phyloP scores from a whole-genome alignment of 2,797 vertebrate species.

The Calcarius lapponicus region DNA sequence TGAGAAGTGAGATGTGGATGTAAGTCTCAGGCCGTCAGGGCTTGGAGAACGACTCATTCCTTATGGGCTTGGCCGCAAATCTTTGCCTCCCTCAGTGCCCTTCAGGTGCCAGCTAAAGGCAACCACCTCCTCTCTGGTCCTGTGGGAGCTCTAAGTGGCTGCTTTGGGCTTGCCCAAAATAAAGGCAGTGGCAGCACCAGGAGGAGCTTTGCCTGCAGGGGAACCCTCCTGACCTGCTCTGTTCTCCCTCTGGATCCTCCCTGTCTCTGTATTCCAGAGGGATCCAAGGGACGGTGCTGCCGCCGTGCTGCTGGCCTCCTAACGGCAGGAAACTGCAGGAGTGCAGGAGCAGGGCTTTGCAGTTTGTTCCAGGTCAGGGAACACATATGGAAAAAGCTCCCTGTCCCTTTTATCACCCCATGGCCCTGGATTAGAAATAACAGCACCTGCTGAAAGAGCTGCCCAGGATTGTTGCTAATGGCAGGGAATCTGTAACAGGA shows the following conservation, averaged over 20 bases:
- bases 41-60: slow-evolving; percentile 14
- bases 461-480: not conserved
- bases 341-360: not conserved
- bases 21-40: not conserved
- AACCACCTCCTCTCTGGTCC: not conserved
- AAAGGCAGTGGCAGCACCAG: not conserved
- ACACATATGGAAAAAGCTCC: not conserved
- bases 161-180: not conserved
- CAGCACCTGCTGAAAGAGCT: not conserved
- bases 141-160: not conserved
- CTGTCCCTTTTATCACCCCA: not conserved
- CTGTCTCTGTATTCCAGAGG: not conserved
- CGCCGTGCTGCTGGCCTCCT: not conserved
- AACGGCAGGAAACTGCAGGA: not conserved
- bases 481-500: not conserved
- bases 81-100: not conserved
- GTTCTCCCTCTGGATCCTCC: not conserved
- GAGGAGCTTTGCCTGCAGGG: not conserved
- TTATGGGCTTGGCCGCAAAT: not conserved
- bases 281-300: not conserved
- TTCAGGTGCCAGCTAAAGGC: slow-evolving; percentile 7
- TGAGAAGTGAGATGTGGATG: not conserved
- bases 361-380: slow-evolving; percentile 4
- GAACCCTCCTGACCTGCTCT: not conserved
- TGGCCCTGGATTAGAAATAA: not conserved